phyloP scores from a whole-genome alignment of 2,888 invertebrate species.

The Himalopsyche tibetana region DNA sequence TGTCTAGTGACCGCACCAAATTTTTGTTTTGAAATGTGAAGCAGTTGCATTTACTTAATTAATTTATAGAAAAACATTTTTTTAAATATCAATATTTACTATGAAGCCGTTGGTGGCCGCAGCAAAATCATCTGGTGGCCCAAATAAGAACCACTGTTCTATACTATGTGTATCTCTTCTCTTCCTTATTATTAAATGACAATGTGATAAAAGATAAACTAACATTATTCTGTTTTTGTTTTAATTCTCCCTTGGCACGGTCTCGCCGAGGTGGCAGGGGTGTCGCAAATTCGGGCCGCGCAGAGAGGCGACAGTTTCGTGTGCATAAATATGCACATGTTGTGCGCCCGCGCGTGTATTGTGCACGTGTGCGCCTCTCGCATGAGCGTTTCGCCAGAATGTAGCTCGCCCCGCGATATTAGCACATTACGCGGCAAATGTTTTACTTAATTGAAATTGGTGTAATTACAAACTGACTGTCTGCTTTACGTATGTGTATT shows the following conservation, averaged over 20 bases:
- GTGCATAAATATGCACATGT: conserved; percentile 19
- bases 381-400: conserved; percentile 45
- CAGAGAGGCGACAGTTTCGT: background rate
- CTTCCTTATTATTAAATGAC: no score
- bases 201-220: no score
- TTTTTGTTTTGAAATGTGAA: no score
- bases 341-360: background rate
- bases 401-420: conserved; percentile 59
- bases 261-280: conserved; percentile 4
- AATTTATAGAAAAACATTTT: no score
- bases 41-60: no score
- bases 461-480: conserved; percentile 59
- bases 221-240: background rate
- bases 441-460: conserved; percentile 64
- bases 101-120: no score
- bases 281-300: conserved; percentile 27
- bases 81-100: no score
- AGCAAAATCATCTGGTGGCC: no score
- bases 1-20: no score
- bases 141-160: no score
- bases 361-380: conserved; percentile 7
- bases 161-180: no score
- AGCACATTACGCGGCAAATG: conserved; percentile 63
- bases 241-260: conserved; percentile 5
- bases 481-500: background rate